phyloP scores from a whole-genome alignment of 1,140 invertebrate species.

The Temnothorax nylanderi region DNA sequence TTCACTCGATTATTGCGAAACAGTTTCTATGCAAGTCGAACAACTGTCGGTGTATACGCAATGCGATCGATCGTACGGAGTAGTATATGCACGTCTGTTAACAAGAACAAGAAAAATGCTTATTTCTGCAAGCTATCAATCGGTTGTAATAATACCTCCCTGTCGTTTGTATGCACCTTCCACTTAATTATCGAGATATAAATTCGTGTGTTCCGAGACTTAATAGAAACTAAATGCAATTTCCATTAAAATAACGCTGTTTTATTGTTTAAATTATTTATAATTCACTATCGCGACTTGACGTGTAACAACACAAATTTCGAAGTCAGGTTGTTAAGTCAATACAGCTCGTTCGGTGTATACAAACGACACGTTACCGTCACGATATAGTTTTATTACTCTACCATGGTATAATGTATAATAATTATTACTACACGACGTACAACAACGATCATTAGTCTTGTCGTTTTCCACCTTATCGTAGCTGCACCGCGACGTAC shows the following conservation, averaged over 20 bases:
- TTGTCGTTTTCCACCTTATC: constrained; percentile 33
- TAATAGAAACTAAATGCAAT: not conserved
- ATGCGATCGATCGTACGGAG: constrained; percentile 64
- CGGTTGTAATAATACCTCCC: not conserved
- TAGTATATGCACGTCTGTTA: constrained; percentile 47
- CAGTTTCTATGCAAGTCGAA: constrained; percentile 42
- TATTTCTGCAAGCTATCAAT: constrained; percentile 49
- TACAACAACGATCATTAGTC: constrained; percentile 59
- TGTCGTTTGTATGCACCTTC: constrained; percentile 9
- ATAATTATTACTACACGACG: constrained; percentile 55
- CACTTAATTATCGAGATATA: not conserved
- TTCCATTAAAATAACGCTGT: not conserved
- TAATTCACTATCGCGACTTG: not conserved
- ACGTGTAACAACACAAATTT: not conserved
- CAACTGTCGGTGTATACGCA: constrained; percentile 56
- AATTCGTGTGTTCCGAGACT: not conserved
- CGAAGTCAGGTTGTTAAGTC: not conserved
- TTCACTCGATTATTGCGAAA: constrained; percentile 56
- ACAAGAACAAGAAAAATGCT: constrained; percentile 57
- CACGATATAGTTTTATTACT: constrained; percentile 47
- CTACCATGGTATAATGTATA: constrained; percentile 60
- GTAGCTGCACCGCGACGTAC: constrained; percentile 11
- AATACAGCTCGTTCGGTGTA: not conserved
- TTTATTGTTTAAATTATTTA: not conserved
- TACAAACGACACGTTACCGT: constrained; percentile 18